These are phyloP conservation scores for Syngnathus scovelli DNA, from an alignment of 2,113 vertebrate genomes.

Conservation along the genomic window DNA sequence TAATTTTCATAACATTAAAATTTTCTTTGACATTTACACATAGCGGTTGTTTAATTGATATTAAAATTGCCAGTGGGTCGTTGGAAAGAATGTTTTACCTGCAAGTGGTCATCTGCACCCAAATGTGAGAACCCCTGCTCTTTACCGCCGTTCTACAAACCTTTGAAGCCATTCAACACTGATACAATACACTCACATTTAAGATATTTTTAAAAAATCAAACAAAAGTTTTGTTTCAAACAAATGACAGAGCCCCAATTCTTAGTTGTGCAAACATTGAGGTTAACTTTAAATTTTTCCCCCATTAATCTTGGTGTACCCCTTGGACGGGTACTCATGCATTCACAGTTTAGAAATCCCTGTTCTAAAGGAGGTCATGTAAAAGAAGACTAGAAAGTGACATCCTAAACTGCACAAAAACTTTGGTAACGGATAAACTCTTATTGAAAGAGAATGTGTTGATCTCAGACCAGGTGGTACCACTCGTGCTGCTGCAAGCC, in stretches of 20 bases:
- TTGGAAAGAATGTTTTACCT: not conserved
- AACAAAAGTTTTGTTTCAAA: not conserved
- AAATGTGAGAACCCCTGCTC: not conserved
- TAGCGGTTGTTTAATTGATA: not conserved
- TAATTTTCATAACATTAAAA: not conserved
- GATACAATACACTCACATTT: not conserved
- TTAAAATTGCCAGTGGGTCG: no score
- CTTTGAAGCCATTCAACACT: not conserved
- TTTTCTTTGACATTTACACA: not conserved
- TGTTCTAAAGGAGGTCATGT: not conserved
- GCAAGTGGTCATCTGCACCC: no score
- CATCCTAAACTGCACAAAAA: constrained; percentile 45
- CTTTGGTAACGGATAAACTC: constrained; percentile 62
- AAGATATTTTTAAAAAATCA: not conserved
- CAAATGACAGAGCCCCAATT: not conserved
- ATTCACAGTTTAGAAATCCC: no score
- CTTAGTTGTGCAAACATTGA: not conserved
- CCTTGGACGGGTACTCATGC: not conserved
- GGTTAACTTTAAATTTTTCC: not conserved
- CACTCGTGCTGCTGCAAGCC: constrained; percentile 23
- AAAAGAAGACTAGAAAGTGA: constrained; percentile 62
- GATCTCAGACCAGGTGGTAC: constrained; percentile 69
- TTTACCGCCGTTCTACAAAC: not conserved
- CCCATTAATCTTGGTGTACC: not conserved
- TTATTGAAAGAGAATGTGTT: constrained; percentile 70